Evolutionary conservation across 1,140 invertebrate genomes (phyloP).

Genomic region (Asbolus verrucosus): DNA sequence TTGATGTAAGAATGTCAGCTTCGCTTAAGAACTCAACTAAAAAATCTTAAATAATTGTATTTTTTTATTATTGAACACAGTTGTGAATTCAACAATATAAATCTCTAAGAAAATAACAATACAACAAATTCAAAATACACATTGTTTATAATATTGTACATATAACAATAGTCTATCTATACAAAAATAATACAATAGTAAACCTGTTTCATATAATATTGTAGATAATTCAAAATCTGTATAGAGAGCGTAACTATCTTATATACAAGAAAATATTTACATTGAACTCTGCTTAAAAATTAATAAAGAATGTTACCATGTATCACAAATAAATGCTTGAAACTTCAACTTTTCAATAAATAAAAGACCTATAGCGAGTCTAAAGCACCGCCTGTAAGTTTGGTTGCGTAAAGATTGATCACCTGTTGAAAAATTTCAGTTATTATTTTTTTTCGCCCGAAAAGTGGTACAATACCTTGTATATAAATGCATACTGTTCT

Average conservation of each 20-base stretch:
- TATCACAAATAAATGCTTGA: conserved; percentile 39
- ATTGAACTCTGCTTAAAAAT: conserved; percentile 5
- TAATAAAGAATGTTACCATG: no score
- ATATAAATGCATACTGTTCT: conserved; percentile 77
- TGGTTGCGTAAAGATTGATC: conserved; percentile 76
- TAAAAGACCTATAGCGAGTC: conserved; percentile 59
- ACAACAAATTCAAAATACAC: conserved; percentile 11
- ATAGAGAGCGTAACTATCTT: conserved; percentile 15
- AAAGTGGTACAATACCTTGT: conserved; percentile 70
- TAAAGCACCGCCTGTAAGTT: conserved; percentile 73
- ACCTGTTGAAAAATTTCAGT: no score
- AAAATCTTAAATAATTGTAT: no score
- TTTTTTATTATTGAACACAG: conserved; percentile 28
- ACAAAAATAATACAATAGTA: conserved; percentile 22
- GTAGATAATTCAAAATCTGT: conserved; percentile 4
- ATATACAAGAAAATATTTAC: conserved; percentile 37
- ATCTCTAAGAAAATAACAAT: conserved; percentile 24
- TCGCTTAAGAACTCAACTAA: no score
- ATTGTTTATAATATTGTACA: conserved; percentile 24
- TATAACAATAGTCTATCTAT: conserved; percentile 23
- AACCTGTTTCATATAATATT: no score
- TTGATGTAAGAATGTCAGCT: no score
- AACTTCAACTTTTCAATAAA: conserved; percentile 22
- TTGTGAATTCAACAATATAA: conserved; percentile 34
- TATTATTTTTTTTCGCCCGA: no score